A percentile compares a stretch with the other conserved stretches of the same genome.
Conservation (phyloP, 2,888 invertebrate genomes). For the Nephrotoma guestfalica region DNA sequence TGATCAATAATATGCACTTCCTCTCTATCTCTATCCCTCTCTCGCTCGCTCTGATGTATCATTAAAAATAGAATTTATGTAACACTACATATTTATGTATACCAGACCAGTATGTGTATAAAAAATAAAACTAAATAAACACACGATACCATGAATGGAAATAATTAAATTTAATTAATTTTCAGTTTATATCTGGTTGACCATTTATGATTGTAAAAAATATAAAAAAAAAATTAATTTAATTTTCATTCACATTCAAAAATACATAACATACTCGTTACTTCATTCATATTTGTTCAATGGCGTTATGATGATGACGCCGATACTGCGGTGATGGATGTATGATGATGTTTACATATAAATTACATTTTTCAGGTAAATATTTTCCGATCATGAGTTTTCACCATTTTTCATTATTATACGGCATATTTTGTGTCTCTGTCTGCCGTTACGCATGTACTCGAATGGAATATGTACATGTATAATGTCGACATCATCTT, state of each 20-base stretch:
- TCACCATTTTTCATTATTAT: background rate
- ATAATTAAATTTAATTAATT: background rate
- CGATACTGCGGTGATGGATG: background rate
- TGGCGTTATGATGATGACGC: background rate
- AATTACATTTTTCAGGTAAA: background rate
- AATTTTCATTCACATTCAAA: background rate
- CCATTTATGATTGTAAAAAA: background rate
- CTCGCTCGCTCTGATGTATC: background rate
- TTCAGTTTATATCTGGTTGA: background rate
- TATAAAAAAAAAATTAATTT: background rate
- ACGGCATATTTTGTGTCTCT: background rate
- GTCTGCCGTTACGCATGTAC: background rate
- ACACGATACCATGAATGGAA: background rate
- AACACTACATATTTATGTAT: background rate
- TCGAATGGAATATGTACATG: too few species aligned
- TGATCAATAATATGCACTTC: background rate
- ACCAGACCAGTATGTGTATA: background rate
- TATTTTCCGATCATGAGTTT: background rate
- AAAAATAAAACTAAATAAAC: background rate
- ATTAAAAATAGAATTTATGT: background rate
- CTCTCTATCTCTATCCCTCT: background rate
- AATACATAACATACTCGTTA: background rate
- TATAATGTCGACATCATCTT: background rate
- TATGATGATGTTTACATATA: background rate
- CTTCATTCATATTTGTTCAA: background rate